phyloP scores from a whole-genome alignment of 2,888 invertebrate species.

The Ectemnius lituratus region DNA sequence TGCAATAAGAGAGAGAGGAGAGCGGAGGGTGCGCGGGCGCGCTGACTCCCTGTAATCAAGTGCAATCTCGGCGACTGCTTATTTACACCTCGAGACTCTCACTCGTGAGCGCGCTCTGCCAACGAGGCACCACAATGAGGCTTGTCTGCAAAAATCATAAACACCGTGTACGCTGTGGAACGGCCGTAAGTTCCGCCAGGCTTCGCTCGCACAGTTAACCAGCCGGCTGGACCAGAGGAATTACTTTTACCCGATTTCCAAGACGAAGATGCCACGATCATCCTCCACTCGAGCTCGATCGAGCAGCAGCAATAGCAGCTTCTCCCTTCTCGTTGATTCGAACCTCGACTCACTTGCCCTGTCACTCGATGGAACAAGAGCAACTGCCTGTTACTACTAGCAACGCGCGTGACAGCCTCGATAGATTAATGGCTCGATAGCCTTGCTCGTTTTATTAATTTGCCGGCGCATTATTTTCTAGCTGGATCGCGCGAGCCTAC shows the following conservation, averaged over 20 bases:
- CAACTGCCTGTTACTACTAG: no score
- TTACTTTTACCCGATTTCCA: constrained; percentile 37
- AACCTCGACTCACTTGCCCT: no score
- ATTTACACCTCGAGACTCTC: constrained; percentile 69
- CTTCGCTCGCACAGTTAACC: constrained; percentile 22
- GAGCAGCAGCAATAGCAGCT: no score
- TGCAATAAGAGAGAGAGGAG: constrained; percentile 57
- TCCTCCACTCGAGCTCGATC: no score
- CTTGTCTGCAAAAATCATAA: constrained; percentile 71
- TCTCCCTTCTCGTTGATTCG: no score
- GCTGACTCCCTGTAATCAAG: constrained; percentile 70
- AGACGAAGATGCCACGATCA: no score
- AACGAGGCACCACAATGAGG: constrained; percentile 58
- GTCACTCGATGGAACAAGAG: no score
- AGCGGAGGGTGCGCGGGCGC: neutral
- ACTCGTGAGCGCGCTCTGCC: constrained; percentile 42
- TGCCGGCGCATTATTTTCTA: no score
- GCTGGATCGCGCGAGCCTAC: no score
- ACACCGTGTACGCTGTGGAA: constrained; percentile 61
- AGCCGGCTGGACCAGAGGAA: constrained; percentile 30
- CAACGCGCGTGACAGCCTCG: no score
- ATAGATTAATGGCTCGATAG: no score
- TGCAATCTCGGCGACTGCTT: constrained; percentile 72
- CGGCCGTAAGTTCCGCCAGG: constrained; percentile 36
- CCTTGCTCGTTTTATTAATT: no score